Conservation (phyloP, 2,113 vertebrate species). For the Tyto alba region DNA sequence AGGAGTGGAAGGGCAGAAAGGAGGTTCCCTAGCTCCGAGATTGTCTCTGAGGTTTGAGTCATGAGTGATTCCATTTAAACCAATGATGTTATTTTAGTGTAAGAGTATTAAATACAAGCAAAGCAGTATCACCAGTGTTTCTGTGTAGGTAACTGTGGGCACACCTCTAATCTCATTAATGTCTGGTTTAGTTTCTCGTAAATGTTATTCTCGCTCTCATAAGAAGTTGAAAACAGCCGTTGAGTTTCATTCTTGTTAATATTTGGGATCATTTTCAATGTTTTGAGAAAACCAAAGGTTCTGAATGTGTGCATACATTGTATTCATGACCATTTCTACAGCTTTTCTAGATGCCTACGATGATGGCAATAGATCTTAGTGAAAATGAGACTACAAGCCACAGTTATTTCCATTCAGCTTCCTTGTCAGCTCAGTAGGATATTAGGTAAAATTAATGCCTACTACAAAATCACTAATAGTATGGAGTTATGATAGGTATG, state of each 20-base stretch:
- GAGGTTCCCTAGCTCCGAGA: neutral
- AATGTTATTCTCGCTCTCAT: neutral
- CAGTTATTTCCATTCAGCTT: neutral
- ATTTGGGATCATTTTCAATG: neutral
- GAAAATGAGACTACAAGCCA: neutral
- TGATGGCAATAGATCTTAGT: neutral
- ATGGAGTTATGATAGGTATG: neutral
- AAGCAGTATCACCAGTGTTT: neutral
- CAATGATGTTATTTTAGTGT: neutral
- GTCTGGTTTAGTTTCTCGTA: neutral
- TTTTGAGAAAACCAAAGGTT: neutral
- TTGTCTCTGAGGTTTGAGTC: neutral
- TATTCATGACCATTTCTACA: neutral
- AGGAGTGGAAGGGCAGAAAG: neutral
- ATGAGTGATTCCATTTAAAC: neutral
- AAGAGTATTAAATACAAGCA: neutral
- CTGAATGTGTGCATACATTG: neutral
- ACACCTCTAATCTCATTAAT: neutral
- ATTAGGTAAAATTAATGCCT: conserved; percentile 4
- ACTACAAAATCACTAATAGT: neutral
- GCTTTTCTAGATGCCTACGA: neutral
- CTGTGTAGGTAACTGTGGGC: neutral
- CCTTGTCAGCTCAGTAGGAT: neutral
- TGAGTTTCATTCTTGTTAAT: neutral
- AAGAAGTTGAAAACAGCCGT: neutral